Evolutionary conservation across 2,888 invertebrate species (phyloP).

Genomic region (Clistopyga incitator): DNA sequence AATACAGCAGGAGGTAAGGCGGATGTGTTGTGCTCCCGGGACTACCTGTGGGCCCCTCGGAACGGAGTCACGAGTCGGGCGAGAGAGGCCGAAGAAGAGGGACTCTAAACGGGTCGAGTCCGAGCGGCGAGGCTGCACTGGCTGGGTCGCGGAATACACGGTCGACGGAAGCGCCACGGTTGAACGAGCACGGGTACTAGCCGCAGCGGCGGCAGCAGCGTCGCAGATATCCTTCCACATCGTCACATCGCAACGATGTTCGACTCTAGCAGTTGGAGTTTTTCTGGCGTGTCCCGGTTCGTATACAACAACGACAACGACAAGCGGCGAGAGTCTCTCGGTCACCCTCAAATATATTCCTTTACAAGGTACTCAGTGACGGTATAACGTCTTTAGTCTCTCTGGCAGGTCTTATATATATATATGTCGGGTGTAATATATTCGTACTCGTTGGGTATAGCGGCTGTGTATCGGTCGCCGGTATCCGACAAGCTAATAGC

Average conservation of each 20-base stretch:
- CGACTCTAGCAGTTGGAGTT: slow-evolving; percentile 21
- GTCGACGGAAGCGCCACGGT: slow-evolving; percentile 46
- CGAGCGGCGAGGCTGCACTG: slow-evolving; percentile 36
- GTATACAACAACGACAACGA: slow-evolving; percentile 35
- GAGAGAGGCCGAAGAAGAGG: slow-evolving; percentile 35
- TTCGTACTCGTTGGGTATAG: slow-evolving; percentile 29
- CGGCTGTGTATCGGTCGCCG: slow-evolving; percentile 5
- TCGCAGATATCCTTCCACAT: slow-evolving; percentile 47
- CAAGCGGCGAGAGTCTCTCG: slow-evolving; percentile 32
- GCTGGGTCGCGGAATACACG: slow-evolving; percentile 41
- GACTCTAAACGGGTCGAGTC: slow-evolving; percentile 34
- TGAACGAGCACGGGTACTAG: slow-evolving; percentile 30
- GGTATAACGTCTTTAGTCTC: slow-evolving; percentile 31
- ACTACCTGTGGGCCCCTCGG: slow-evolving; percentile 50
- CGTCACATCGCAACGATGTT: slow-evolving; percentile 44
- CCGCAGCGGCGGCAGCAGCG: slow-evolving; percentile 39
- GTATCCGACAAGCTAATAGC: slow-evolving; percentile 56
- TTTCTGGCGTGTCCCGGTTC: slow-evolving; percentile 2
- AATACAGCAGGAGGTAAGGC: slow-evolving; percentile 56
- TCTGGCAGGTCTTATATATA: slow-evolving; percentile 12
- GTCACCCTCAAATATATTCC: slow-evolving; percentile 34
- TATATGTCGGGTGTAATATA: slow-evolving; percentile 48
- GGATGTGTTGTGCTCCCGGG: slow-evolving; percentile 50
- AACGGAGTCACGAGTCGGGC: slow-evolving; percentile 57
- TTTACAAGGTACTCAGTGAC: slow-evolving; percentile 51